A percentile compares a stretch with the other conserved stretches of the same genome.
These are phyloP conservation scores for Trypoxylus dichotomus DNA, from an alignment of 1,140 invertebrate genomes.

Conservation along the genomic window DNA sequence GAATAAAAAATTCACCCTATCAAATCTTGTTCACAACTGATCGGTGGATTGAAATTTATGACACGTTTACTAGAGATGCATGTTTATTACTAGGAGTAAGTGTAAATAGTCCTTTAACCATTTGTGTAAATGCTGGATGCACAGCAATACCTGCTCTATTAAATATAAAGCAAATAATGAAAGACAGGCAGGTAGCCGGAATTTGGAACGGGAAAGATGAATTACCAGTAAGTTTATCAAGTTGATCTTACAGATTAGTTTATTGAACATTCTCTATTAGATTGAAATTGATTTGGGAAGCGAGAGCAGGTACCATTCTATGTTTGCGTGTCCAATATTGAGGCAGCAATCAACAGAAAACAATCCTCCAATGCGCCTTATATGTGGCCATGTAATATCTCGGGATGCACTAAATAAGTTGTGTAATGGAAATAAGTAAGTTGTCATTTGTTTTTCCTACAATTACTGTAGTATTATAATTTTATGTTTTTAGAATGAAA, in stretches of 20 bases:
- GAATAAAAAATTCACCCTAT: slow-evolving; percentile 81
- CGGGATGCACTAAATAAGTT: slow-evolving; percentile 95
- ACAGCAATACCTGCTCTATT: slow-evolving; percentile 90
- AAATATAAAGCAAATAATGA: slow-evolving; percentile 95
- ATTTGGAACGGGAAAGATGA: slow-evolving; percentile 97
- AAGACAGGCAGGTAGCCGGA: slow-evolving; percentile 88
- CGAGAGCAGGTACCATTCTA: slow-evolving; percentile 91
- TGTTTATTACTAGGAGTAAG: slow-evolving; percentile 88
- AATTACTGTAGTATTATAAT: slow-evolving; percentile 40
- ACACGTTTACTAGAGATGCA: slow-evolving; percentile 91
- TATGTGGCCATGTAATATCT: slow-evolving; percentile 98
- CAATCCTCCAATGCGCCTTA: slow-evolving; percentile 96
- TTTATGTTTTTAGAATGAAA: slow-evolving; percentile 76
- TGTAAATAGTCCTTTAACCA: slow-evolving; percentile 72
- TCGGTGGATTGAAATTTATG: slow-evolving; percentile 76
- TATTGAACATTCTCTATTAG: slow-evolving; percentile 55
- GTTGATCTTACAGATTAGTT: neutral
- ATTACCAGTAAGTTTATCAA: slow-evolving; percentile 71
- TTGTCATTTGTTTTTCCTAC: slow-evolving; percentile 45
- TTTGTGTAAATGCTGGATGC: slow-evolving; percentile 86
- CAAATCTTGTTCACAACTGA: slow-evolving; percentile 74
- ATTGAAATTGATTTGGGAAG: slow-evolving; percentile 90
- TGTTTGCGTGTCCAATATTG: slow-evolving; percentile 98
- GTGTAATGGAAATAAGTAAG: slow-evolving; percentile 88
- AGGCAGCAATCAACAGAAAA: slow-evolving; percentile 93